Evolutionary conservation across 2,797 vertebrate species (phyloP), one percentile per base, ranked within the genome.

Genomic region (Notamacropus eugenii): DNA sequence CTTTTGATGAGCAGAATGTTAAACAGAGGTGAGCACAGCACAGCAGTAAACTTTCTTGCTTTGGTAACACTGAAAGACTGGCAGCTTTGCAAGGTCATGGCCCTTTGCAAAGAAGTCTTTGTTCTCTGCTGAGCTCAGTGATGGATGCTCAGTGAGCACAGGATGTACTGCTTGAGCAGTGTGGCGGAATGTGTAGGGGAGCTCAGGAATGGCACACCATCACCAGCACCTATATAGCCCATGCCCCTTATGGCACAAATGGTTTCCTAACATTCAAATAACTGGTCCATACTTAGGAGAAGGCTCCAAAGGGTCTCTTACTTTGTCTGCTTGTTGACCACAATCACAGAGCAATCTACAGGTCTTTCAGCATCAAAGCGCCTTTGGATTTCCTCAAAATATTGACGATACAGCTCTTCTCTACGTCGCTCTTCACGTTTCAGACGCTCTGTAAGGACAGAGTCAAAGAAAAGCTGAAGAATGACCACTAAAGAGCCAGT

Each of bases 271-370:
- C 0, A 2, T 46, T 46, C 40, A 50, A 50, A 3, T 27, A 87
- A 50, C 22, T 96, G 93, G 28, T 87, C 58, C 13, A 58, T 50
- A 34, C 52, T 50, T 3, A 55, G 67, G n/a, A 97, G 59, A 96
- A 93, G 52, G 31, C 95, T 24, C 46, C 91, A 90, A 93, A 10
- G 87, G 13, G 29, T 94, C 58, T 92, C 99, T 99, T 99, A 99
- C 99, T 99, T 99, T 59, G 99, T 99, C 40, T 99, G 99, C 96
- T 99, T 99, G 98, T 99, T 99, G 98, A 99, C 99, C 29, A 99
- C 99, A 16, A 99, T 99, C 95, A 99, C 99, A 0, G 99, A 99
- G 97, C 99, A 99, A 98, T 99, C 99, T 4, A 99, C 99, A 0
- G 99, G 99, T 28, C 99, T 99, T 95, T 99, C 99, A 0, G 99